Evolutionary conservation across 2,797 vertebrate species (phyloP), one percentile per base, ranked within the genome.

Genomic region (Tokudaia muenninki): DNA sequence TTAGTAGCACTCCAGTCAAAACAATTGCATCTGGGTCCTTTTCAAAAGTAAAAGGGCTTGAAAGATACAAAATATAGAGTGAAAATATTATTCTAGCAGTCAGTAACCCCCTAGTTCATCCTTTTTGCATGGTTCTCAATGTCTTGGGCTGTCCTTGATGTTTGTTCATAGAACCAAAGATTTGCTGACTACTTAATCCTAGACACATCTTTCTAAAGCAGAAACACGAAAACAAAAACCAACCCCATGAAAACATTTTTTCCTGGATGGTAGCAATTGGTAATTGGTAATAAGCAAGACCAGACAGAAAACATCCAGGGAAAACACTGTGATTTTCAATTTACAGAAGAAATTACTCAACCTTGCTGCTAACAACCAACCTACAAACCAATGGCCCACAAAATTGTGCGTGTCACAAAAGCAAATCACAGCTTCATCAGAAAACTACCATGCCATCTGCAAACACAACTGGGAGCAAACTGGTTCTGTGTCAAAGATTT

Each of bases 311-410:
- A 84, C 8, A n/a, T 81, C 61, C 82, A 21, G 41, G 80, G 21
- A 88, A 82, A 95, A 52, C 67, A 92, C 2, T 44, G 13, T 61
- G 50, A 44, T 88, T 96, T 96, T 94, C 67, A 16, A 86, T 87
- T 84, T 91, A 77, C 75, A 94, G 59, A 94, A 90, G 61, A 94
- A 94, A 95, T 94, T 78, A 83, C 91, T 29, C 57, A 96, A 74
- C 1, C 1, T 90, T 86, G 84, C 50, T 91, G 26, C 61, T 96
- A 65, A 87, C 37, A 96, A 95, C 61, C 26, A 17, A 78, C 65
- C 88, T 96, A 87, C 93, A 96, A 92, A 94, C 67, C 92, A 97
- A 92, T 88, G 74, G 19, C 19, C 52, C 86, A 74, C 52, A 91
- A 94, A 96, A 74, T 72, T 92, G 57, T 86, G 17, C 74, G 59